Percentiles rank a stretch among this genome's conserved stretches.
Conservation (phyloP, 1,140 invertebrate genomes). For the Cecropterus lyciades region DNA sequence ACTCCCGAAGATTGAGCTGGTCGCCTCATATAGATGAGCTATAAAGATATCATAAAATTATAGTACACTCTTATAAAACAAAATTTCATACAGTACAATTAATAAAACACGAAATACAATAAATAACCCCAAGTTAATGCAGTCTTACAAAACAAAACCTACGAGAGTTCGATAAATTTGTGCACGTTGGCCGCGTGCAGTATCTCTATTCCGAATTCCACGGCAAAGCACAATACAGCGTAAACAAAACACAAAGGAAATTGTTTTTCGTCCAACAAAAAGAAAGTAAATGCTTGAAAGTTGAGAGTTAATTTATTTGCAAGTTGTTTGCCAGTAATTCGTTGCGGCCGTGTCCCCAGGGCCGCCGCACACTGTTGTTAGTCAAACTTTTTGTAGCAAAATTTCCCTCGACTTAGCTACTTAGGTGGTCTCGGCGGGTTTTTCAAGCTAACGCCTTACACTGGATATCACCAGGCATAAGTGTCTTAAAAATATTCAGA, state of each 20-base stretch:
- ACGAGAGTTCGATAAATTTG: slow-evolving; percentile 10
- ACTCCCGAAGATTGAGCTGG: too few species aligned
- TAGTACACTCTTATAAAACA: too few species aligned
- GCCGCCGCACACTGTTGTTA: slow-evolving; percentile 57
- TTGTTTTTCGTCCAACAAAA: slow-evolving; percentile 74
- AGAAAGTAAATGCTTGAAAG: slow-evolving; percentile 80
- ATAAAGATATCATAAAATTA: too few species aligned
- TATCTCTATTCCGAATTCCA: slow-evolving; percentile 46
- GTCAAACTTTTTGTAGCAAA: slow-evolving; percentile 68
- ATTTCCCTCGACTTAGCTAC: slow-evolving; percentile 42
- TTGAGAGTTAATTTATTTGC: slow-evolving; percentile 81
- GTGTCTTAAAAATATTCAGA: background rate
- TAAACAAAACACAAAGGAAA: slow-evolving; percentile 73
- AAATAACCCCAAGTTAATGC: background rate
- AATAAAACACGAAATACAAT: too few species aligned
- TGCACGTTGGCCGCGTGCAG: background rate
- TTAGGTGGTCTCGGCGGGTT: slow-evolving; percentile 12
- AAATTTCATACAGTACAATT: too few species aligned
- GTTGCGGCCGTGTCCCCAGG: slow-evolving; percentile 70
- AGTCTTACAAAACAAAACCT: background rate
- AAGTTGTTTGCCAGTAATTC: slow-evolving; percentile 81
- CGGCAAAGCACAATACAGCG: slow-evolving; percentile 47
- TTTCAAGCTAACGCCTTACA: background rate
- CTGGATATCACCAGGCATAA: background rate
- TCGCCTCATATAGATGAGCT: too few species aligned